A percentile compares a stretch with the other conserved stretches of the same genome.
Conservation (phyloP, 2,797 vertebrate genomes). For the Malacoctenus gilli region DNA sequence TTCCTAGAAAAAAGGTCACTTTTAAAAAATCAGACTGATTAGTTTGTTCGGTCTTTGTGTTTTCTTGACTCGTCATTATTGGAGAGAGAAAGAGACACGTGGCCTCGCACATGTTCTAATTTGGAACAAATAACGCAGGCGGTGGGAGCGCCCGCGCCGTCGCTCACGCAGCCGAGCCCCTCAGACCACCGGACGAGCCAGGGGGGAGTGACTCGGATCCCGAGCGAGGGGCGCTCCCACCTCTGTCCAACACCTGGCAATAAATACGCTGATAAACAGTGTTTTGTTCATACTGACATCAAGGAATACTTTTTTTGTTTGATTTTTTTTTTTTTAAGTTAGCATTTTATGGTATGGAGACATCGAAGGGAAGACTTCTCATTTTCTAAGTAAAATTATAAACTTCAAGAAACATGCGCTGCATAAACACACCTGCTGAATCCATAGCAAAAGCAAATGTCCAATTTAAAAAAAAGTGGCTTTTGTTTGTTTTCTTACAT, state of each 20-base stretch:
- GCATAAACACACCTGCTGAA: constrained; percentile 68
- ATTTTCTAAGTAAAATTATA: constrained; percentile 48
- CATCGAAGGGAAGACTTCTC: constrained; percentile 70
- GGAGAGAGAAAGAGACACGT: too few species aligned
- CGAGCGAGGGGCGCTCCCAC: constrained; percentile 43
- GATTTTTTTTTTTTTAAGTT: constrained; percentile 50
- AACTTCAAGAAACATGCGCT: constrained; percentile 51
- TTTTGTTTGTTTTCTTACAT: background rate
- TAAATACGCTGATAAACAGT: constrained; percentile 69
- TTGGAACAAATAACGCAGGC: constrained; percentile 68
- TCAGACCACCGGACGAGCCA: too few species aligned
- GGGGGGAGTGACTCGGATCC: constrained; percentile 12
- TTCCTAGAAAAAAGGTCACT: constrained; percentile 89
- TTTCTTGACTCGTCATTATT: constrained; percentile 51
- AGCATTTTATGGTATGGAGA: constrained; percentile 46
- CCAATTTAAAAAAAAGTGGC: background rate
- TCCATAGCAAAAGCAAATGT: constrained; percentile 28
- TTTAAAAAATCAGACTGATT: constrained; percentile 72
- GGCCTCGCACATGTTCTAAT: constrained; percentile 65
- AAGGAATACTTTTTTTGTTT: constrained; percentile 51
- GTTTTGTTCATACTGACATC: constrained; percentile 74
- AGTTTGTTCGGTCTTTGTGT: constrained; percentile 44
- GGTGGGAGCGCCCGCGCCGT: constrained; percentile 55
- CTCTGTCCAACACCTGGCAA: constrained; percentile 60
- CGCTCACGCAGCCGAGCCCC: too few species aligned